These are phyloP conservation scores for Erethizon dorsatum DNA, from an alignment of 2,797 vertebrate genomes.

Conservation along the genomic window DNA sequence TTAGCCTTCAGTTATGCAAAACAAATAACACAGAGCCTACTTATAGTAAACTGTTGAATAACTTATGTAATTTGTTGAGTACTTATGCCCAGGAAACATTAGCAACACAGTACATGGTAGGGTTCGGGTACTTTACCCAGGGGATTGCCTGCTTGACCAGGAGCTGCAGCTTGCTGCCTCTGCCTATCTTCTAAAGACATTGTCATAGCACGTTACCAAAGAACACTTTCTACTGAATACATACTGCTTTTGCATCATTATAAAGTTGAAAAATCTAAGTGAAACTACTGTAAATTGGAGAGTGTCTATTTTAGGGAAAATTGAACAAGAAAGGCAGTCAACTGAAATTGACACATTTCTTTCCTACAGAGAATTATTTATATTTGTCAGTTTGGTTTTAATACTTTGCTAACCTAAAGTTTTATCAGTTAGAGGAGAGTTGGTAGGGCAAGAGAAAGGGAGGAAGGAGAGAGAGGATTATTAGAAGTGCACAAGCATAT, in stretches of 20 bases:
- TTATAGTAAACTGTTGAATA: background rate
- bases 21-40: background rate
- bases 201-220: background rate
- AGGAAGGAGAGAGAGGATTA: background rate
- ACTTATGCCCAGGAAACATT: no score
- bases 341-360: background rate
- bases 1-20: background rate
- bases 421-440: background rate
- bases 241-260: background rate
- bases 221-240: background rate
- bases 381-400: conserved; percentile 2
- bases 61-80: background rate
- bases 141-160: background rate
- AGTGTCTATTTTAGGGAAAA: background rate
- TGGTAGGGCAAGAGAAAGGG: background rate
- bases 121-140: no score
- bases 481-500: background rate
- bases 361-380: background rate
- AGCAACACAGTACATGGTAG: no score
- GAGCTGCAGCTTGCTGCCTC: background rate
- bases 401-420: background rate
- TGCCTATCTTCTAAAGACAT: background rate
- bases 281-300: background rate
- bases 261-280: background rate
- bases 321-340: background rate